phyloP scores from a whole-genome alignment of 1,140 invertebrate species.

The Drosophila nigromelanica region DNA sequence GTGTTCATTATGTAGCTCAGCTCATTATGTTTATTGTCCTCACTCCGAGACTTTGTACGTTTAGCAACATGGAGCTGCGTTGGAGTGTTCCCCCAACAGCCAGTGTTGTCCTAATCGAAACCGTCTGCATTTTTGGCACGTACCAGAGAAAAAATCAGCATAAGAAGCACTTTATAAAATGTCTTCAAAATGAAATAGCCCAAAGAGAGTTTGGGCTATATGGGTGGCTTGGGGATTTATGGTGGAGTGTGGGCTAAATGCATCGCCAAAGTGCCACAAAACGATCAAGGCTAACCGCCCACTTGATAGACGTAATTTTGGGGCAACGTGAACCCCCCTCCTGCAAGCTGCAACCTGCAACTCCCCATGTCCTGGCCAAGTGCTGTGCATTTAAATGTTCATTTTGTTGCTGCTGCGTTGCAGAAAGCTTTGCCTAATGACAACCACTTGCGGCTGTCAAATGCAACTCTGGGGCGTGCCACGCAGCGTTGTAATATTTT shows the following conservation, averaged over 20 bases:
- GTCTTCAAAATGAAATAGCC: conserved; percentile 50
- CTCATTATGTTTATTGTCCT: conserved; percentile 14
- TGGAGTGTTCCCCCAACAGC: too few species aligned
- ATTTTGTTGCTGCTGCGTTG: conserved; percentile 63
- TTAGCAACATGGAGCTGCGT: neutral
- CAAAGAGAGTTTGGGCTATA: conserved; percentile 14
- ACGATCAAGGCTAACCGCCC: conserved; percentile 71
- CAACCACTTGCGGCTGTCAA: conserved; percentile 81
- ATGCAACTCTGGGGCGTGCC: conserved; percentile 68
- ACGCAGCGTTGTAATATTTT: conserved; percentile 75
- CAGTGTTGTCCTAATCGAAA: conserved; percentile 26
- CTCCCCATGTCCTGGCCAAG: conserved; percentile 27
- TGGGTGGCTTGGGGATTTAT: neutral
- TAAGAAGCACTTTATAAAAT: conserved; percentile 54
- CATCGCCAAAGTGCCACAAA: conserved; percentile 68
- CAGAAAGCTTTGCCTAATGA: conserved; percentile 61
- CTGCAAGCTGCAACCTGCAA: neutral
- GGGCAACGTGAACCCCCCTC: conserved; percentile 18
- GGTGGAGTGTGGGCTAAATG: conserved; percentile 17
- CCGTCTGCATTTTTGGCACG: conserved; percentile 48
- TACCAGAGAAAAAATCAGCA: conserved; percentile 60
- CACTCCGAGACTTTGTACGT: too few species aligned
- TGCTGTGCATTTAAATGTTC: conserved; percentile 78
- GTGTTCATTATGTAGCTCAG: neutral
- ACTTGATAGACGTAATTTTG: conserved; percentile 74